Conservation (phyloP, 2,888 invertebrate species). For the Linnaemya vulpina region DNA sequence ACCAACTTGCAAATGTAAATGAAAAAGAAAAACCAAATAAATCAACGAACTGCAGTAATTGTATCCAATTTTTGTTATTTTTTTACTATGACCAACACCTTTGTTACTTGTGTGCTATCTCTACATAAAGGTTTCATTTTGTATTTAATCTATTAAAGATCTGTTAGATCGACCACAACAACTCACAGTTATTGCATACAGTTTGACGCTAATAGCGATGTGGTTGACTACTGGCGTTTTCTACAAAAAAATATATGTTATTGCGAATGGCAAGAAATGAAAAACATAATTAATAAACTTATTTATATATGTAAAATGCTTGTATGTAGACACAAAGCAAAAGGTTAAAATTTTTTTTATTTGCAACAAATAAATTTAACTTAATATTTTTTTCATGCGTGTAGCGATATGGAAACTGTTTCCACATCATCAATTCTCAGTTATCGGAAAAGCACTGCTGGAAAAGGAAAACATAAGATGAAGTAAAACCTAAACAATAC, state of each 20-base stretch:
- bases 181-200: conserved; percentile 51
- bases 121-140: conserved; percentile 28
- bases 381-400: background rate
- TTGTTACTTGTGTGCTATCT: conserved; percentile 32
- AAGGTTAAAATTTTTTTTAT: background rate
- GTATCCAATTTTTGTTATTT: conserved; percentile 25
- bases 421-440: conserved; percentile 65
- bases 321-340: background rate
- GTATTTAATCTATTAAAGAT: conserved; percentile 2
- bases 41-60: conserved; percentile 9
- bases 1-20: background rate
- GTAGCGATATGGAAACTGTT: conserved; percentile 15
- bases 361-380: conserved; percentile 2
- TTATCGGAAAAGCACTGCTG: conserved; percentile 20
- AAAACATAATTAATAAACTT: conserved; percentile 39
- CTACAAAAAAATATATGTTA: conserved; percentile 14
- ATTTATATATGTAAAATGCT: conserved; percentile 12
- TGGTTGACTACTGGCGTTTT: conserved; percentile 53
- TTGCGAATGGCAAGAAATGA: conserved; percentile 1
- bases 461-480: conserved; percentile 18
- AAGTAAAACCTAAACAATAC: conserved; percentile 60
- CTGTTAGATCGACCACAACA: conserved; percentile 17
- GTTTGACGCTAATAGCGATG: conserved; percentile 36
- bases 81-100: conserved; percentile 39
- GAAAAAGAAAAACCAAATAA: too few species aligned